Percentiles rank a stretch among this genome's conserved stretches.
These are phyloP conservation scores for Mallotus villosus DNA, from an alignment of 2,797 vertebrate genomes.

Conservation along the genomic window DNA sequence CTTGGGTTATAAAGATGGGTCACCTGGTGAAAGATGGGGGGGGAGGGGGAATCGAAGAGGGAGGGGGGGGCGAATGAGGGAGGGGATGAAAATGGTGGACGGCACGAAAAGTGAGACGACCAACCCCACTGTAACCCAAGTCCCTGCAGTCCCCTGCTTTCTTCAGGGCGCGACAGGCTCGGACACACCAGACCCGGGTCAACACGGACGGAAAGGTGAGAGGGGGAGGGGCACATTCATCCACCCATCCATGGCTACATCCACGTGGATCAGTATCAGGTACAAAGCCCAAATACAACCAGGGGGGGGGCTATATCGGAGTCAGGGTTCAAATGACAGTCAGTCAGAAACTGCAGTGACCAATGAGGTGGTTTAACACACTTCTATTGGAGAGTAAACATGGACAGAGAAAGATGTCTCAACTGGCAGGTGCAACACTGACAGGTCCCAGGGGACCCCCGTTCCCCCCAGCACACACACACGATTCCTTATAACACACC, in stretches of 20 bases:
- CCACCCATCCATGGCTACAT: background rate
- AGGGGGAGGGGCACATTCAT: background rate
- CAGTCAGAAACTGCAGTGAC: constrained; percentile 11
- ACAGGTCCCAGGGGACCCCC: constrained; percentile 19
- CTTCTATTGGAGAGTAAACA: constrained; percentile 28
- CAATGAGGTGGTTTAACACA: constrained; percentile 18
- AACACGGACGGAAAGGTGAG: constrained; percentile 55
- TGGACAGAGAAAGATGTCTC: constrained; percentile 38
- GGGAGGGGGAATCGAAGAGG: constrained; percentile 48
- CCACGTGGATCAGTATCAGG: background rate
- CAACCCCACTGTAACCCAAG: constrained; percentile 75
- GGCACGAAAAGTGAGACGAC: constrained; percentile 75
- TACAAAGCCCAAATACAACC: background rate
- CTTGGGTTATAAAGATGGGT: constrained; percentile 70
- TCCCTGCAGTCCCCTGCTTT: constrained; percentile 48
- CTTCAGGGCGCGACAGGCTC: constrained; percentile 52
- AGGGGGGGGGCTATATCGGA: background rate
- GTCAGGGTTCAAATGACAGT: background rate
- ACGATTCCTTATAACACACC: constrained; percentile 46
- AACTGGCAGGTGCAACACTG: constrained; percentile 44
- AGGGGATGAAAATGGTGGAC: constrained; percentile 65
- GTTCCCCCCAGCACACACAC: background rate
- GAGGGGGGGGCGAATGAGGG: constrained; percentile 3
- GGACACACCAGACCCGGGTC: constrained; percentile 73
- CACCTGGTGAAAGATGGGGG: constrained; percentile 67